phyloP scores from a whole-genome alignment of 2,888 invertebrate genomes.

The Anoncus sp. region DNA sequence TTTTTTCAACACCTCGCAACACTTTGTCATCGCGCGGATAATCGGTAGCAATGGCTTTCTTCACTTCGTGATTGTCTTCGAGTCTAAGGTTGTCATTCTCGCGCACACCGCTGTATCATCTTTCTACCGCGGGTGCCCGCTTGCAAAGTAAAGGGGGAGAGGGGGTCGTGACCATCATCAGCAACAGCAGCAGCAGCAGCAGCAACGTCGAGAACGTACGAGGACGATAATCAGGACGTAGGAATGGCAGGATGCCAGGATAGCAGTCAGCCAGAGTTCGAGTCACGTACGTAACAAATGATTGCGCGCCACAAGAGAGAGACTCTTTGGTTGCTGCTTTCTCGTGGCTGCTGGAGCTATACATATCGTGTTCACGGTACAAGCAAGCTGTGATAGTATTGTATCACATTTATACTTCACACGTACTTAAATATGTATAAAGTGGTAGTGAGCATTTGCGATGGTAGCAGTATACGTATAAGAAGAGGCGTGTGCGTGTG shows the following conservation, averaged over 20 bases:
- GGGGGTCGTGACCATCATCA: conserved; percentile 37
- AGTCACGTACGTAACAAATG: conserved; percentile 82
- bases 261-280: conserved; percentile 76
- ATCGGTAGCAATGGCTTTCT: conserved; percentile 35
- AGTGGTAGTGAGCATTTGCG: conserved; percentile 24
- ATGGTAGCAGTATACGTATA: conserved; percentile 16
- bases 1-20: conserved; percentile 27
- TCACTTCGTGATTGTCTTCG: conserved; percentile 27
- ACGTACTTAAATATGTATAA: conserved; percentile 12
- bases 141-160: neutral
- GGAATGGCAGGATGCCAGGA: conserved; percentile 78
- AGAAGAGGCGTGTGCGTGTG: conserved; percentile 52
- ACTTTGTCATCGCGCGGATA: conserved; percentile 35
- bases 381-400: conserved; percentile 30
- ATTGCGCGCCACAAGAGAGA: conserved; percentile 74
- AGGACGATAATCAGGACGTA: conserved; percentile 72
- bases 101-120: conserved; percentile 44
- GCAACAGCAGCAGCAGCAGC: conserved; percentile 36
- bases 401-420: conserved; percentile 26
- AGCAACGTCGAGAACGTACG: conserved; percentile 41
- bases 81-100: conserved; percentile 9
- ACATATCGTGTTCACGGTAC: conserved; percentile 1
- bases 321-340: conserved; percentile 68
- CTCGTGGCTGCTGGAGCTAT: conserved; percentile 19
- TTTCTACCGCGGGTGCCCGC: conserved; percentile 40